phyloP scores from a whole-genome alignment of 1,140 invertebrate genomes.

The Gonioctena quinquepunctata region DNA sequence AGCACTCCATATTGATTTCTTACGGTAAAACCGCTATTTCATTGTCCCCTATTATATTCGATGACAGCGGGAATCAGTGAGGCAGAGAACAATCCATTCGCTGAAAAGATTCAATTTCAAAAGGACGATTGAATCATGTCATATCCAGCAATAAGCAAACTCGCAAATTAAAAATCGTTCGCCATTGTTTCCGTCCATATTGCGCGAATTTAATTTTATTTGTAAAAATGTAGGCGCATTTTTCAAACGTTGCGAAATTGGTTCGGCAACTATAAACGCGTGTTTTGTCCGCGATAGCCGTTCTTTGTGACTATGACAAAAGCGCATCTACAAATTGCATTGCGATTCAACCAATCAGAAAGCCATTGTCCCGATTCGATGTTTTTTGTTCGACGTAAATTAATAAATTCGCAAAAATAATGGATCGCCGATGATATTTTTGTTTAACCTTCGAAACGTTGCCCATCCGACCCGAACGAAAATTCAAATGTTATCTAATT shows the following conservation, averaged over 20 bases:
- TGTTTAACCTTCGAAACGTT: conserved; percentile 38
- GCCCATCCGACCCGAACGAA: conserved; percentile 35
- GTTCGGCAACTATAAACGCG: conserved; percentile 27
- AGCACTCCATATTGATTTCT: no score
- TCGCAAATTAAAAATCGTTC: background rate
- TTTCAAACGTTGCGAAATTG: conserved; percentile 1
- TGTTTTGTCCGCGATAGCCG: conserved; percentile 52
- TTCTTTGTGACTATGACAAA: conserved; percentile 48
- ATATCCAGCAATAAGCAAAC: no score
- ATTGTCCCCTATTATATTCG: no score
- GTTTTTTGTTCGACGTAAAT: conserved; percentile 48
- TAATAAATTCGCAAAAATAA: conserved; percentile 48
- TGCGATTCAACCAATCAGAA: conserved; percentile 57
- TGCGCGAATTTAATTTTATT: background rate
- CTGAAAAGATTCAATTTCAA: no score
- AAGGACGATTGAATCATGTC: no score
- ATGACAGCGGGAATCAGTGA: no score
- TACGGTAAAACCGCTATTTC: no score
- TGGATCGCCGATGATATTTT: conserved; percentile 42
- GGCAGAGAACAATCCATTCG: no score
- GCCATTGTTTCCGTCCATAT: background rate
- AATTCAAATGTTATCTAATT: conserved; percentile 39
- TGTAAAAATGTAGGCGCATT: background rate
- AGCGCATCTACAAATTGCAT: conserved; percentile 56
- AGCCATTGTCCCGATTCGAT: conserved; percentile 50